Conservation (phyloP, 2,888 invertebrate species). For the Bimastos eiseni region DNA sequence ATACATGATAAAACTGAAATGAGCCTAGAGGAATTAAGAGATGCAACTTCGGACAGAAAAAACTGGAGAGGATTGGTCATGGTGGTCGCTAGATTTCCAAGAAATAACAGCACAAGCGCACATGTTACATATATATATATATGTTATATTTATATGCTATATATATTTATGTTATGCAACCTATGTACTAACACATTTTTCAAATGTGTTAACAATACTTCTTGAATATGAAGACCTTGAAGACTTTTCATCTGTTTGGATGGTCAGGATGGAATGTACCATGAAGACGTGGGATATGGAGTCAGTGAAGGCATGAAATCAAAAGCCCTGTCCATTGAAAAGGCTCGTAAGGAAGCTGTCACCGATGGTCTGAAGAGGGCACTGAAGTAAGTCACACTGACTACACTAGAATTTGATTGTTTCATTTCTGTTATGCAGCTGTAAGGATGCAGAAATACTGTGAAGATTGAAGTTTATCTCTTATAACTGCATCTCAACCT, state of each 20-base stretch:
- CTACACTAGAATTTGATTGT: neutral
- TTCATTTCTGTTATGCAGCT: neutral
- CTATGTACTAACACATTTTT: neutral
- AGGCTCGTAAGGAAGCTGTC: conserved; percentile 62
- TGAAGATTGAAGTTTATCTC: neutral
- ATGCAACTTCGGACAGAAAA: too few relatives aligned
- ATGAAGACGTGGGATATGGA: conserved; percentile 64
- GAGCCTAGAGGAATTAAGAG: too few relatives aligned
- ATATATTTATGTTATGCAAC: too few relatives aligned
- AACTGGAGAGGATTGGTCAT: too few relatives aligned
- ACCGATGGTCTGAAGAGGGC: conserved; percentile 63
- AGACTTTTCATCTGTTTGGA: neutral
- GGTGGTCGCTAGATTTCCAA: too few relatives aligned
- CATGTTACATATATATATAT: too few relatives aligned
- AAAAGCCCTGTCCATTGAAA: conserved; percentile 62
- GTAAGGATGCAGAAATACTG: neutral
- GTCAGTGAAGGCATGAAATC: conserved; percentile 63
- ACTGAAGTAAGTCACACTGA: conserved; percentile 53
- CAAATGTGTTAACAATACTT: neutral
- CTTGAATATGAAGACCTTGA: neutral
- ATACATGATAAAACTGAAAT: too few relatives aligned
- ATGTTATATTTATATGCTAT: too few relatives aligned
- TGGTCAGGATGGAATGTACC: conserved; percentile 60
- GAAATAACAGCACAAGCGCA: too few relatives aligned
- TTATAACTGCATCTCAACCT: too few relatives aligned